A percentile compares a stretch with the other conserved stretches of the same genome.
Conservation (phyloP, 1,140 invertebrate genomes). For the Drosophila orena region DNA sequence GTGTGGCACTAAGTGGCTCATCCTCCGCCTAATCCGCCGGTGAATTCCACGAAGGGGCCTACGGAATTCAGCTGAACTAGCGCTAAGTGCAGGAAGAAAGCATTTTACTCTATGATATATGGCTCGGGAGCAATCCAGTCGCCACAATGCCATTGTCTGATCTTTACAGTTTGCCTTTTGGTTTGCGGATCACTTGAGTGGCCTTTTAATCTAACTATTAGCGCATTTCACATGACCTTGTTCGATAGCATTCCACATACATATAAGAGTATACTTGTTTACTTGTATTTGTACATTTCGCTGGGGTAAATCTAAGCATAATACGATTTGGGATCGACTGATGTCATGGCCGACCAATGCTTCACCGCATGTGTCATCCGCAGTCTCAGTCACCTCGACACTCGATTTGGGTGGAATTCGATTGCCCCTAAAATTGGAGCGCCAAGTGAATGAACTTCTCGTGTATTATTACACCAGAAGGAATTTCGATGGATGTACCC, state of each 20-base stretch:
- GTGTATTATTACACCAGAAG: slow-evolving; percentile 58
- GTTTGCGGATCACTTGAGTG: slow-evolving; percentile 62
- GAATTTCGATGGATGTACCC: slow-evolving; percentile 8
- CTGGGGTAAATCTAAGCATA: slow-evolving; percentile 14
- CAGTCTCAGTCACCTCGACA: background rate
- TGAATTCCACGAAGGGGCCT: slow-evolving; percentile 32
- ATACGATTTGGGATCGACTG: slow-evolving; percentile 46
- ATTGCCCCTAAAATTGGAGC: slow-evolving; percentile 31
- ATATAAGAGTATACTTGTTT: background rate
- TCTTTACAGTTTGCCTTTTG: slow-evolving; percentile 39
- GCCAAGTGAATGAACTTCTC: slow-evolving; percentile 71
- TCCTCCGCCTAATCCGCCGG: slow-evolving; percentile 50
- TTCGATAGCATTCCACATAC: slow-evolving; percentile 17
- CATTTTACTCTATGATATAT: slow-evolving; percentile 68
- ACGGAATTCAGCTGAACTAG: slow-evolving; percentile 32
- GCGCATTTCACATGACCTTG: slow-evolving; percentile 54
- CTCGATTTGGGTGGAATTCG: slow-evolving; percentile 25
- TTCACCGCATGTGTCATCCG: slow-evolving; percentile 54
- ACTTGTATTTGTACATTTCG: background rate
- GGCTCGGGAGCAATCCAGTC: slow-evolving; percentile 17
- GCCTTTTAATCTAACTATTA: slow-evolving; percentile 65
- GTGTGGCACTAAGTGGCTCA: slow-evolving; percentile 79
- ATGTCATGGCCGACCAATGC: slow-evolving; percentile 62
- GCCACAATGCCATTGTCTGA: slow-evolving; percentile 34
- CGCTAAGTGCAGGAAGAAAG: slow-evolving; percentile 77